These are phyloP conservation scores for Spinus pinus DNA, from an alignment of 2,797 vertebrate genomes.

Conservation along the genomic window DNA sequence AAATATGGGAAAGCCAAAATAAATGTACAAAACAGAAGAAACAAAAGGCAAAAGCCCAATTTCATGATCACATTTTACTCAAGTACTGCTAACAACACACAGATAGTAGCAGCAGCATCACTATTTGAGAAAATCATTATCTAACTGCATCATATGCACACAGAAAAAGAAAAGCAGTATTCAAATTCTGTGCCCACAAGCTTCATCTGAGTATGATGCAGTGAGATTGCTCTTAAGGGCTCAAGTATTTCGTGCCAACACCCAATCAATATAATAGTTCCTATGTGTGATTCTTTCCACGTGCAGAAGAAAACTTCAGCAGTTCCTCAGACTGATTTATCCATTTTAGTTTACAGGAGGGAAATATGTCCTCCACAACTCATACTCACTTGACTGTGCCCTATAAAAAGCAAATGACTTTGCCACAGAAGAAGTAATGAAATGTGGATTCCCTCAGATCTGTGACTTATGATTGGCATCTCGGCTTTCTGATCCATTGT, in stretches of 20 bases:
- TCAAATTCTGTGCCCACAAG: neutral
- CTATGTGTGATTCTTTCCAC: neutral
- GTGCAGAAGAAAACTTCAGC: neutral
- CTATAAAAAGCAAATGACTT: neutral
- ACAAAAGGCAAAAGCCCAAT: neutral
- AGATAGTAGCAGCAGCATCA: neutral
- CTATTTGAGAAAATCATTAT: neutral
- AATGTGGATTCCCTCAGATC: neutral
- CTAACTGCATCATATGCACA: neutral
- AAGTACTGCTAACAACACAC: neutral
- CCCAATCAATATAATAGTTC: neutral
- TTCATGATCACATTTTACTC: neutral
- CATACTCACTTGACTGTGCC: neutral
- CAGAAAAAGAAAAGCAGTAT: neutral
- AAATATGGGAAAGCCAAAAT: neutral
- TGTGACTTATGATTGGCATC: neutral
- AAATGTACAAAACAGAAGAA: neutral
- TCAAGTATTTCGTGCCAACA: neutral
- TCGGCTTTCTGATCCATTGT: neutral
- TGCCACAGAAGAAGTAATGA: neutral
- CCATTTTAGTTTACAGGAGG: neutral
- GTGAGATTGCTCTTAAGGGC: neutral
- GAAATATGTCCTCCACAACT: neutral
- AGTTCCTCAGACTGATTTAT: neutral
- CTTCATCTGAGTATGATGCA: neutral